Evolutionary conservation across 1,140 invertebrate genomes (phyloP), one percentile per base, ranked within the genome.

Genomic region (Leptoteleia sp.): DNA sequence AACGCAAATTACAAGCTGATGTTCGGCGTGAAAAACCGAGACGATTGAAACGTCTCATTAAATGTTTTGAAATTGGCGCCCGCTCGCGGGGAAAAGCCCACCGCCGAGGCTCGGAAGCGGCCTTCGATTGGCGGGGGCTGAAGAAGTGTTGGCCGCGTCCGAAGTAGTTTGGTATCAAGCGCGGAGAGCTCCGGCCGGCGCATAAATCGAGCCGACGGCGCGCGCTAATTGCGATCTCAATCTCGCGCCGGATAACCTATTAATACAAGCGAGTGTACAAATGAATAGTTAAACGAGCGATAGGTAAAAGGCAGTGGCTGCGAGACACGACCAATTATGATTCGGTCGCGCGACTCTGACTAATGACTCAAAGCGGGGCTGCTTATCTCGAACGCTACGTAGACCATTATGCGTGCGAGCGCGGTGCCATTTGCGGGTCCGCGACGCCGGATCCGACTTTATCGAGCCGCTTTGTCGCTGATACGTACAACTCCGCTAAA

Each of bases 381-480:
- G 64, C 55, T 76, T 68, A 70, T 70, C 47, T 65, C 37, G 52
- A 52, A 54, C 50, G 38, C 29, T 31, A 7, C 16, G 33, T 55
- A 35, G 12, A 9, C n/a, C 17, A 48, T 61, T 68, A 47, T 76
- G 57, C 38, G 64, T 76, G 33, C 33, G 62, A 57, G 37, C 61
- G 42, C 55, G 38, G 57, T 50, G 40, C 31, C 25, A 67, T n/a
- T n/a, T n/a, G n/a, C n/a, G n/a, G n/a, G n/a, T n/a, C n/a, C n/a
- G n/a, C 19, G 19, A 22, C 5, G 19, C 19, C 19, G 19, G 19
- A 22, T 22, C 19, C 33, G 37, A 61, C 62, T 11, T 68, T 76
- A 76, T 76, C 73, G 64, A 64, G 48, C 25, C 9, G 64, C 73
- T 76, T 76, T 68, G 72, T 62, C 27, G 35, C 25, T 38, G 37